Conservation (phyloP, 2,797 vertebrate species). For the Schizopygopsis pylzovi region DNA sequence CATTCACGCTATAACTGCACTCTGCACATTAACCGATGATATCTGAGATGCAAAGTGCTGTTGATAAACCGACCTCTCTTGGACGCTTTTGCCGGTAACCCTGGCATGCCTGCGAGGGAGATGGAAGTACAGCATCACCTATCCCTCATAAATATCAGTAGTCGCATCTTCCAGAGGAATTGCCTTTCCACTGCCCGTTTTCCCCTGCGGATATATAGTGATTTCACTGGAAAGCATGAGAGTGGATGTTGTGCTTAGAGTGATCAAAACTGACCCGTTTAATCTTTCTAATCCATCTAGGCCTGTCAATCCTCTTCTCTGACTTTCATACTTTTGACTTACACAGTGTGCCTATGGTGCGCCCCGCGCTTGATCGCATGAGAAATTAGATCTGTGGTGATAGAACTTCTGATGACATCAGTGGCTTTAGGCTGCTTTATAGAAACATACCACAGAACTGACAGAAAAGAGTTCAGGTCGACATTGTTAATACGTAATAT, state of each 20-base stretch:
- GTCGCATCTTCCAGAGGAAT: slow-evolving; percentile 42
- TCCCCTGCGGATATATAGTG: slow-evolving; percentile 25
- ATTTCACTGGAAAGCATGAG: slow-evolving; percentile 39
- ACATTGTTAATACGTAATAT: slow-evolving; percentile 29
- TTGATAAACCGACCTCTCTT: slow-evolving; percentile 16
- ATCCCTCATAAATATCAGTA: slow-evolving; percentile 47
- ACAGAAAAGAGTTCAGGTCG: slow-evolving; percentile 33
- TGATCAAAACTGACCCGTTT: slow-evolving; percentile 48
- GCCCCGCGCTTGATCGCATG: not conserved
- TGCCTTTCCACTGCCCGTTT: slow-evolving; percentile 47
- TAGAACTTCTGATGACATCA: slow-evolving; percentile 25
- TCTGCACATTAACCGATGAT: slow-evolving; percentile 26
- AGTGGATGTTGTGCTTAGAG: slow-evolving; percentile 16
- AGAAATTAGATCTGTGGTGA: slow-evolving; percentile 36
- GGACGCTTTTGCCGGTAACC: not conserved
- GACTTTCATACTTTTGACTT: slow-evolving; percentile 35
- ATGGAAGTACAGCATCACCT: slow-evolving; percentile 48
- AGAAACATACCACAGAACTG: slow-evolving; percentile 41
- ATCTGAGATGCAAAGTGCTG: slow-evolving; percentile 21
- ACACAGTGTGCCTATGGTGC: slow-evolving; percentile 6
- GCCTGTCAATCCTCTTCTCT: slow-evolving; percentile 30
- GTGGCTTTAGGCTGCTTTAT: slow-evolving; percentile 41
- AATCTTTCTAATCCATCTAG: slow-evolving; percentile 31
- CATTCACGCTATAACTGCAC: slow-evolving; percentile 10
- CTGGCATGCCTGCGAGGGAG: slow-evolving; percentile 17